Base-by-base conservation (phyloP, 2,888 invertebrate species). In the Eustalomyia histrio region DNA sequence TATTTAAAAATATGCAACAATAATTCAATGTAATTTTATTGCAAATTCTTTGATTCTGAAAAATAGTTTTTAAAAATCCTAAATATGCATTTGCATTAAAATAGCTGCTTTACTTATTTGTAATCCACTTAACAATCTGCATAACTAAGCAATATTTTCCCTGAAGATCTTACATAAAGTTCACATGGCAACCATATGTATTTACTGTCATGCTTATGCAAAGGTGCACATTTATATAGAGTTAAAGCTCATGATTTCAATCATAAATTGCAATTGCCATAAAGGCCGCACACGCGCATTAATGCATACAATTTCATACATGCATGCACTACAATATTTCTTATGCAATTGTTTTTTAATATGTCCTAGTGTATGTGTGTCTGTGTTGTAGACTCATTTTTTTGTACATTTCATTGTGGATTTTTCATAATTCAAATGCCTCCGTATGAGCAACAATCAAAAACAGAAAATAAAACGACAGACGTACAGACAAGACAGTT, bases 221-320 rank as follows among this genome's bases (percentile, higher is more conserved):
- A 65, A 61, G 63, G 52, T 69, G 35, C 16, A 35, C 65, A 65
- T 71, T 71, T 76, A 58, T 76, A 65, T 18, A 67, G 52, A 71
- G 57, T 39, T 58, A 18, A 72, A 63, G 78, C 72, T 72, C 81
- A 83, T 83, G 84, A 84, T 84, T 84, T 80, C 83, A 84, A 83
- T 84, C 84, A 84, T 83, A 83, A 83, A 82, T 81, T 83, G 76
- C 76, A 81, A 71, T 82, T 78, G 78, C 72, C 61, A 72, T 50
- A 79, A 73, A 79, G 78, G 78, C 78, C 78, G 67, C 78, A 79
- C 78, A 79, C 72, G 78, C 78, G 72, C 78, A 73, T 68, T 21
- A 24, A 80, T 43, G 33, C 58, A 43, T 14, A 57, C 57, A 74
- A 64, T 58, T 69, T 43, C 33, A 69, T 21, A 52, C 14, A 57